A percentile compares a stretch with the other conserved stretches of the same genome.
Evolutionary conservation across 2,113 vertebrate species (phyloP).

Genomic region (Corythornis vintsioides): DNA sequence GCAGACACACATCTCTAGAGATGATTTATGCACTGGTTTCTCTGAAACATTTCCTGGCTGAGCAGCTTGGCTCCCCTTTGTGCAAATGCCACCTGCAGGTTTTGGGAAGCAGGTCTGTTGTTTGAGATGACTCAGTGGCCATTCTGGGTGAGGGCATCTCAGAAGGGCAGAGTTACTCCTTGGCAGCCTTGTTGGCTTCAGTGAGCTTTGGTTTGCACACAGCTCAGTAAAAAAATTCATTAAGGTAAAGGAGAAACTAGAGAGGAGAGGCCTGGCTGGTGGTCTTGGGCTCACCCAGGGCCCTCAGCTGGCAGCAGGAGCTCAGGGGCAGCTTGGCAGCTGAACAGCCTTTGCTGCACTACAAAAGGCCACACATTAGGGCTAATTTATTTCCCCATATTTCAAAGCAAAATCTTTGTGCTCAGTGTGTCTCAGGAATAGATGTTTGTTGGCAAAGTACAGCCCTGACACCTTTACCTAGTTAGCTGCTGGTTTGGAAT

Average conservation of each 20-base stretch:
- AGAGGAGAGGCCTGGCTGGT: constrained; percentile 26
- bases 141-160: background rate
- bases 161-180: too few species aligned
- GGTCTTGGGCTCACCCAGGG: background rate
- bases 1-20: background rate
- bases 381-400: constrained; percentile 31
- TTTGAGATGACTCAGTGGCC: background rate
- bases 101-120: background rate
- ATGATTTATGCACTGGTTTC: background rate
- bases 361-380: background rate
- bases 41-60: background rate
- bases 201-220: background rate
- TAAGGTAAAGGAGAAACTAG: background rate
- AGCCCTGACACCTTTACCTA: constrained; percentile 14
- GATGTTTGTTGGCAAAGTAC: constrained; percentile 43
- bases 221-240: background rate
- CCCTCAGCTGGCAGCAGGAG: background rate
- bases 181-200: background rate
- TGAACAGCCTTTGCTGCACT: background rate
- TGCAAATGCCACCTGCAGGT: background rate
- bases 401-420: constrained; percentile 5
- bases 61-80: background rate
- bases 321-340: background rate
- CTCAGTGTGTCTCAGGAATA: constrained; percentile 26
- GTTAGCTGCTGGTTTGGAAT: constrained; percentile 5